Evolutionary conservation across 2,113 vertebrate species (phyloP).

Genomic region (Bos javanicus): DNA sequence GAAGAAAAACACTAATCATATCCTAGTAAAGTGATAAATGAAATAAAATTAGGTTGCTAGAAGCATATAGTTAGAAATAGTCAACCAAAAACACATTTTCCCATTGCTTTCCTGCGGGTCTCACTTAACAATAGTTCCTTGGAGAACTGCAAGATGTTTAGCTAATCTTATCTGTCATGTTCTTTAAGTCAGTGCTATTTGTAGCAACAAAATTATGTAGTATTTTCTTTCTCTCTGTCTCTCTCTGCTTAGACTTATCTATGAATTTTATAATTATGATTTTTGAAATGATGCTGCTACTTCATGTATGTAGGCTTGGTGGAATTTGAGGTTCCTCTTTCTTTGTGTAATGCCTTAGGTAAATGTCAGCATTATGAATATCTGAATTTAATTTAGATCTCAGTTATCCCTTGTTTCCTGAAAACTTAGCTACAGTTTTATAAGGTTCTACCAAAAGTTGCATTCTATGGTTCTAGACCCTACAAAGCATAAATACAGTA

Average conservation of each 20-base stretch:
- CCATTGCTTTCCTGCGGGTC: neutral
- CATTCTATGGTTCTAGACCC: neutral
- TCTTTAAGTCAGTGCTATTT: neutral
- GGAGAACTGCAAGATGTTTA: conserved; percentile 16
- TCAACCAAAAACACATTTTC: conserved; percentile 24
- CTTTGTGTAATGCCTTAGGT: neutral
- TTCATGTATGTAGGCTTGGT: neutral
- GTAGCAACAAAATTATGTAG: neutral
- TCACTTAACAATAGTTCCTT: neutral
- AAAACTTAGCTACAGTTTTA: neutral
- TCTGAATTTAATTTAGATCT: neutral
- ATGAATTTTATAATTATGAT: neutral
- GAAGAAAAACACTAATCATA: neutral
- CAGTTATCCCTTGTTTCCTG: neutral
- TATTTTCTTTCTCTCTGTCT: neutral
- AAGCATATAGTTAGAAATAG: neutral
- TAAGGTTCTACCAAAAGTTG: neutral
- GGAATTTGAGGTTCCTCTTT: neutral
- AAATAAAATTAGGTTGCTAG: conserved; percentile 6
- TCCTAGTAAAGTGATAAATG: conserved; percentile 13
- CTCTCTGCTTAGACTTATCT: neutral
- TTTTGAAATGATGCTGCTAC: neutral
- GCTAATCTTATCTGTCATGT: neutral
- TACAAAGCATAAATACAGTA: neutral
- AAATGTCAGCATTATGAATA: neutral